phyloP scores from a whole-genome alignment of 2,888 invertebrate species.

The Hirtodrosophila duncani region DNA sequence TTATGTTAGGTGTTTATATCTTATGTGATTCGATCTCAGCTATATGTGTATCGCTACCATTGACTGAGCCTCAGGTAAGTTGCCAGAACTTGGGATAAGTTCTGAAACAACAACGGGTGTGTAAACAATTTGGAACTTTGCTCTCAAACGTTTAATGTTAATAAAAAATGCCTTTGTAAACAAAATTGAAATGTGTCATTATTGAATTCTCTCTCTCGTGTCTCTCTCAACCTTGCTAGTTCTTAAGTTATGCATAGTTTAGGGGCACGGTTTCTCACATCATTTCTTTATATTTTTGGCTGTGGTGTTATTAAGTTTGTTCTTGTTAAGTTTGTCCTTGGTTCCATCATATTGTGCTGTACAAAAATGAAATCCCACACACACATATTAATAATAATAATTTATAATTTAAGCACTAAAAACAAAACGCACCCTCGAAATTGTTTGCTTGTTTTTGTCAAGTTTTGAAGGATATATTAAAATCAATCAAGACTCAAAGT shows the following conservation, averaged over 20 bases:
- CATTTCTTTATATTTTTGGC: slow-evolving; percentile 23
- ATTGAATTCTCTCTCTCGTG: slow-evolving; percentile 53
- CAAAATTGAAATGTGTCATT: slow-evolving; percentile 68
- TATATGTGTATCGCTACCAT: slow-evolving; percentile 3
- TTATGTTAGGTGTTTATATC: too few species aligned
- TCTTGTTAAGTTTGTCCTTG: slow-evolving; percentile 42
- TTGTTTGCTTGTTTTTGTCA: slow-evolving; percentile 59
- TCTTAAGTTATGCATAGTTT: slow-evolving; percentile 37
- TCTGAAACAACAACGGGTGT: neutral
- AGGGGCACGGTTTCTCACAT: slow-evolving; percentile 49
- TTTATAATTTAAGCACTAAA: slow-evolving; percentile 28
- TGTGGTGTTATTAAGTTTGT: slow-evolving; percentile 22
- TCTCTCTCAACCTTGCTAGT: too few species aligned
- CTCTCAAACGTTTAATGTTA: slow-evolving; percentile 48
- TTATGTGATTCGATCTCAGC: slow-evolving; percentile 50
- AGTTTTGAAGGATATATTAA: slow-evolving; percentile 3
- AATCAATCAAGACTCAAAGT: neutral
- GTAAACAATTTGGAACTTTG: neutral
- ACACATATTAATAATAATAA: slow-evolving; percentile 16
- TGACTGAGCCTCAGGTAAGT: slow-evolving; percentile 43
- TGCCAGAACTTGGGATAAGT: slow-evolving; percentile 4
- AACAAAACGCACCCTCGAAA: slow-evolving; percentile 1
- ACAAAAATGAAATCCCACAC: slow-evolving; percentile 22
- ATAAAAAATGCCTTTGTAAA: slow-evolving; percentile 59
- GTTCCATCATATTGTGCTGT: slow-evolving; percentile 35